Evolutionary conservation across 2,888 invertebrate genomes (phyloP), one percentile per base, ranked within the genome.

Genomic region (Xylota sylvarum): DNA sequence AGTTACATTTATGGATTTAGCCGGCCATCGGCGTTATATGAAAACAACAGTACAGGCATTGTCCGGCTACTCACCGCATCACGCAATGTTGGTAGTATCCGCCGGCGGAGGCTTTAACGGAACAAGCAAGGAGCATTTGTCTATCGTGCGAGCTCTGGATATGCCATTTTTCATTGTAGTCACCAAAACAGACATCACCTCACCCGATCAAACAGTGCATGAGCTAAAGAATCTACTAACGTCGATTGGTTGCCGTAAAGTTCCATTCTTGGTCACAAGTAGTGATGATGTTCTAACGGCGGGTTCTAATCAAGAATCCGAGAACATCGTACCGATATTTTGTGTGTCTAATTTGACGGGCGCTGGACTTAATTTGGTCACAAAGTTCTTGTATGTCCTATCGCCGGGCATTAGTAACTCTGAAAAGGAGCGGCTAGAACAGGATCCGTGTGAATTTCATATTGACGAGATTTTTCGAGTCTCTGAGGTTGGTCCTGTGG

Each of bases 21-120:
- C 99, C 4, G 99, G 99, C 0, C 98, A 99, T 93, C 95, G 96
- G 88, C 98, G 99, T 14, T 99, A 99, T 91, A 95, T 99, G 91
- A 95, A 97, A 87, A 99, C 99, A 64, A 99, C 99, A 0, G 95
- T 99, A 43, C 97, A 98, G 92, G 99, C 99, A 0, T 93, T 99
- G 43, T 97, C 97, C 4, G 98, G 98, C 0, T 98, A 98, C 93
- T 96, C 96, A 0, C 98, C 98, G 0, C 98, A 99, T 93, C 97
- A 97, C 92, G 97, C 96, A 37, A 96, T 98, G 96, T 94, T 98
- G 67, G 97, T 97, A 40, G 95, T 97, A 60, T 97, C 97, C 0
- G 95, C 96, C 0, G 95, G 96, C 23, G 96, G 96, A 0, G 98
- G 97, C 9, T 95, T 96, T 48, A 95, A 95, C 0, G 94, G 95